These are phyloP conservation scores for Silurus asotus DNA, from an alignment of 2,113 vertebrate species.

Conservation along the genomic window DNA sequence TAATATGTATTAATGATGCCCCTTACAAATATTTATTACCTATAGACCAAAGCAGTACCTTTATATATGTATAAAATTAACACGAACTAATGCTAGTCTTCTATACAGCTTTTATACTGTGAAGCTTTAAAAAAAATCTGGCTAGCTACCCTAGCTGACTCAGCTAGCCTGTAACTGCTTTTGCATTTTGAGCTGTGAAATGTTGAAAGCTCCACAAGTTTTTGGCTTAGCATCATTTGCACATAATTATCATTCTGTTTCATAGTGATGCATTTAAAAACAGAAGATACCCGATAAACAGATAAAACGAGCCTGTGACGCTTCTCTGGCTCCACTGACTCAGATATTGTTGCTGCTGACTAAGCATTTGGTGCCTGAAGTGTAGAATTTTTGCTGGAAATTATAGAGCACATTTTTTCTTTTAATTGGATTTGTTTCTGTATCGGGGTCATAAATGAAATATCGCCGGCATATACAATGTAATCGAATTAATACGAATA, in stretches of 20 bases:
- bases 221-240: not conserved
- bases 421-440: not conserved
- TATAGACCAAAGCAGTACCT: not conserved
- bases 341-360: not conserved
- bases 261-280: not conserved
- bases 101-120: no score
- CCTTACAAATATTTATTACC: not conserved
- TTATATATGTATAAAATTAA: not conserved
- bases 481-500: no score
- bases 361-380: not conserved
- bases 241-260: not conserved
- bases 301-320: not conserved
- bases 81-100: not conserved
- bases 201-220: not conserved
- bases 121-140: not conserved
- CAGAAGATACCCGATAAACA: not conserved
- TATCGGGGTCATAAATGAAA: not conserved
- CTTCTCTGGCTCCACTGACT: not conserved
- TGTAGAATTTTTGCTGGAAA: not conserved
- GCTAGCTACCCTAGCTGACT: not conserved
- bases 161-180: not conserved
- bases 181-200: not conserved
- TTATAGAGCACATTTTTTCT: not conserved
- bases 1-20: not conserved
- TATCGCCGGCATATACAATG: no score